Evolutionary conservation across 2,888 invertebrate genomes (phyloP).

Genomic region (Sphaerophoria rueppellii): DNA sequence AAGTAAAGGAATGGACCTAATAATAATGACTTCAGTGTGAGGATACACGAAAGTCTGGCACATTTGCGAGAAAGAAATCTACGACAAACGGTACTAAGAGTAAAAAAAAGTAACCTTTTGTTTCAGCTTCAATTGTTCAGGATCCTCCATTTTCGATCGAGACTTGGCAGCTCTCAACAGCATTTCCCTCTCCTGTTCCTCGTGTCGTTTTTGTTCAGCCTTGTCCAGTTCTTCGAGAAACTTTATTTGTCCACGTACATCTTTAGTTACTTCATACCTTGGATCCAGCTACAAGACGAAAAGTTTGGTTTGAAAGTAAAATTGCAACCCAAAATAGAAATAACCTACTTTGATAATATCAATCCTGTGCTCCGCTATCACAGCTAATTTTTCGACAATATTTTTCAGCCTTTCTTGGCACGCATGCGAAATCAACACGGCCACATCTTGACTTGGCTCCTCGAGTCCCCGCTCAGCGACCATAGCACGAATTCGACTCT

Average conservation of each 20-base stretch:
- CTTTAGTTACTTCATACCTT: constrained; percentile 94
- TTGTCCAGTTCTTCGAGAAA: constrained; percentile 98
- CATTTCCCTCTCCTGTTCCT: constrained; percentile 97
- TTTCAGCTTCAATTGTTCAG: constrained; percentile 98
- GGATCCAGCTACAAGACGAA: constrained; percentile 87
- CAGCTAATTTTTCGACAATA: constrained; percentile 94
- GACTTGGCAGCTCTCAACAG: constrained; percentile 96
- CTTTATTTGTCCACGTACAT: constrained; percentile 95
- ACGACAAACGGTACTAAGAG: no score
- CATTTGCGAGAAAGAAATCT: no score
- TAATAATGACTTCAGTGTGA: no score
- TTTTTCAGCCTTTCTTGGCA: constrained; percentile 96
- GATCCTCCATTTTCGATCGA: constrained; percentile 97
- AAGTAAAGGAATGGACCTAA: no score
- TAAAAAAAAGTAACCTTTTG: constrained; percentile 87
- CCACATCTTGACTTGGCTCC: constrained; percentile 92
- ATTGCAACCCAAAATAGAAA: not conserved
- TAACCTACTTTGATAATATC: constrained; percentile 91
- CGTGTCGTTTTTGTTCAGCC: constrained; percentile 95
- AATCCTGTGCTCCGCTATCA: constrained; percentile 96
- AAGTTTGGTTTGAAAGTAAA: no score
- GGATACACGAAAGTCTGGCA: no score
- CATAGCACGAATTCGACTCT: constrained; percentile 89
- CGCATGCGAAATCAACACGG: constrained; percentile 95
- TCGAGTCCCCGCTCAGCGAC: constrained; percentile 91